A percentile compares a stretch with the other conserved stretches of the same genome.
phyloP scores from a whole-genome alignment of 1,140 invertebrate genomes.

The Kradibia gibbosae region DNA sequence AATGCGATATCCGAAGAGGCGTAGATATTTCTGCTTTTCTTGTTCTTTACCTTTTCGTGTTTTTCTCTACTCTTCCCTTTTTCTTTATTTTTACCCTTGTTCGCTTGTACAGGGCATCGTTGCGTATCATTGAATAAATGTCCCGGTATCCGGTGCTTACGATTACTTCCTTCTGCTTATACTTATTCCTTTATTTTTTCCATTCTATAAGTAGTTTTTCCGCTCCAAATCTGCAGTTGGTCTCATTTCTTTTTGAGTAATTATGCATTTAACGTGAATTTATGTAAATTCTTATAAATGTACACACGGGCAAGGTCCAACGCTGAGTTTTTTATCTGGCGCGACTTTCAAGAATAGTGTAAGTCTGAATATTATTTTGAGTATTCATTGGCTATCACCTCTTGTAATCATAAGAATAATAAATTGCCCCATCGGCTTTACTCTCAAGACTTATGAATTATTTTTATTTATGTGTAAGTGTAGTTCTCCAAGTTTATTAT shows the following conservation, averaged over 20 bases:
- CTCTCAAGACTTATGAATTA: neutral
- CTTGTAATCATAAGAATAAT: neutral
- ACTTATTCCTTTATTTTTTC: conserved; percentile 24
- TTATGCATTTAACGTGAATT: neutral
- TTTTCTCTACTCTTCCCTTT: conserved; percentile 45
- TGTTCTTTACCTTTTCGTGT: conserved; percentile 28
- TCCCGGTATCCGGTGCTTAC: conserved; percentile 57
- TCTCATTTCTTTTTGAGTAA: conserved; percentile 13
- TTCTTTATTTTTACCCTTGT: conserved; percentile 39
- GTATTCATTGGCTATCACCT: neutral
- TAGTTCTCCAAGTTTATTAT: conserved; percentile 18
- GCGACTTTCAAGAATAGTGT: neutral
- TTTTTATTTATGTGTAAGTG: neutral
- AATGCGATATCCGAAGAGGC: conserved; percentile 60
- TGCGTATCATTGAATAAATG: conserved; percentile 61
- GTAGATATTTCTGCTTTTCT: conserved; percentile 45
- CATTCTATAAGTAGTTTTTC: conserved; percentile 53
- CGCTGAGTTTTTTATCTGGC: too few species aligned
- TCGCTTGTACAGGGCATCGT: conserved; percentile 41
- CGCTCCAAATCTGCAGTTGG: conserved; percentile 31
- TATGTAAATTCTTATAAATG: neutral
- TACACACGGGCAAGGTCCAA: neutral
- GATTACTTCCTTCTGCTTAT: conserved; percentile 22
- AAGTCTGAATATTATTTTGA: too few species aligned
- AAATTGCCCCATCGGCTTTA: conserved; percentile 14